A percentile compares a stretch with the other conserved stretches of the same genome.
phyloP scores from a whole-genome alignment of 1,140 invertebrate species.

The Adoxophyes honmai region DNA sequence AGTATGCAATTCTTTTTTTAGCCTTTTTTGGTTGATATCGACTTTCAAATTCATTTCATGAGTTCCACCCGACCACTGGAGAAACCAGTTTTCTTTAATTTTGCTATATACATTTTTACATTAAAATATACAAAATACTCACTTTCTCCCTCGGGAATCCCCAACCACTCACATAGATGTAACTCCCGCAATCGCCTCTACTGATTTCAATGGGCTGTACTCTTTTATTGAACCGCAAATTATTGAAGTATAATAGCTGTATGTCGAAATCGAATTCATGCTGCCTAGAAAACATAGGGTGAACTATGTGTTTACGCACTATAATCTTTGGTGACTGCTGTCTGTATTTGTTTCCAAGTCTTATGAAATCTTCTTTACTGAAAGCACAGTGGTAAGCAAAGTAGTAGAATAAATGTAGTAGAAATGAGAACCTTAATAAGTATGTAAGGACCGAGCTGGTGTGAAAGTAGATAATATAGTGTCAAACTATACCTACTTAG shows the following conservation, averaged over 20 bases:
- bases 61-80: no score
- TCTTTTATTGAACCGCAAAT: slow-evolving; percentile 26
- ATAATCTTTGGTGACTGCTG: slow-evolving; percentile 28
- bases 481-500: no score
- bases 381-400: slow-evolving; percentile 13
- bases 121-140: slow-evolving; percentile 12
- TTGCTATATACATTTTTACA: not conserved
- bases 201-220: slow-evolving; percentile 33
- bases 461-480: no score
- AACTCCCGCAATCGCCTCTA: slow-evolving; percentile 27
- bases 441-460: no score
- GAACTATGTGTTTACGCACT: slow-evolving; percentile 33
- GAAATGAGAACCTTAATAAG: no score
- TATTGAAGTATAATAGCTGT: slow-evolving; percentile 34
- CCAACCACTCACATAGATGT: slow-evolving; percentile 43
- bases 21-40: no score
- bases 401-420: no score
- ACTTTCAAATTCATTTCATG: no score
- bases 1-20: no score
- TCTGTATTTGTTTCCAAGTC: slow-evolving; percentile 36
- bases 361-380: slow-evolving; percentile 36
- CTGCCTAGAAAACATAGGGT: slow-evolving; percentile 35
- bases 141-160: slow-evolving; percentile 48
- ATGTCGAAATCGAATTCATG: slow-evolving; percentile 50
- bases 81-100: no score